Percentiles rank a stretch among this genome's conserved stretches.
Evolutionary conservation across 2,113 vertebrate genomes (phyloP).

Genomic region (Sus scrofa): T2T-Sscrofa CM000814.6:41433501-41434000

Average conservation of each 20-base stretch:
- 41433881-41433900: not conserved
- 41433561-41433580: slow-evolving; percentile 80
- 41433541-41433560: not conserved
- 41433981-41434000: not conserved
- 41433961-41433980: not conserved
- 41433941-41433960: not conserved
- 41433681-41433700: slow-evolving; percentile 22
- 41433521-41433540: not conserved
- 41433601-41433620: slow-evolving; percentile 53
- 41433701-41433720: not conserved
- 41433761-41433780: not conserved
- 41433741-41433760: slow-evolving; percentile 73
- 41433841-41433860: not conserved
- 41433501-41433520: not conserved
- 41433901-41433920: not conserved
- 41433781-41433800: slow-evolving; percentile 1
- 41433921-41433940: not conserved
- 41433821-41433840: slow-evolving; percentile 31
- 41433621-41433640: no score
- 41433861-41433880: not conserved
- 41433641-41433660: not conserved
- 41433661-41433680: slow-evolving; percentile 58
- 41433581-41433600: slow-evolving; percentile 72
- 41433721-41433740: slow-evolving; percentile 67
- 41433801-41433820: not conserved